phyloP scores from a whole-genome alignment of 2,888 invertebrate species.

The Fabriciana adippe region DNA sequence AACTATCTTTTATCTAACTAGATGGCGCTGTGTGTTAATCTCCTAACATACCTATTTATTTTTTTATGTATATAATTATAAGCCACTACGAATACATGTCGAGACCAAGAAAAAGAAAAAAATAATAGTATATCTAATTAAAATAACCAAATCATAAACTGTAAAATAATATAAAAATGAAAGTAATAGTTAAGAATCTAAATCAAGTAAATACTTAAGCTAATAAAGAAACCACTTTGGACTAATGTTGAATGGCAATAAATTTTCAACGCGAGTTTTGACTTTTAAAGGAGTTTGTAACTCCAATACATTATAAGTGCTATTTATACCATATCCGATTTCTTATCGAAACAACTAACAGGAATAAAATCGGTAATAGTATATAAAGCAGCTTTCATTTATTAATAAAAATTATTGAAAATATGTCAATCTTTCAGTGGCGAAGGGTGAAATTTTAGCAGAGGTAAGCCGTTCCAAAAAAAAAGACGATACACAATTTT shows the following conservation, averaged over 20 bases:
- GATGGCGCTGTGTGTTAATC: no score
- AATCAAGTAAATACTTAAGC: constrained; percentile 46
- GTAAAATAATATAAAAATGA: constrained; percentile 18
- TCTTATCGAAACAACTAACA: constrained; percentile 13
- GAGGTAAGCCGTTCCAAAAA: no score
- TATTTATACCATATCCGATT: constrained; percentile 16
- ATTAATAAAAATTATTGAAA: no score
- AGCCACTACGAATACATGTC: no score
- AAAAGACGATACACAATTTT: no score
- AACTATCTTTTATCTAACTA: no score
- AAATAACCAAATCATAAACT: neutral
- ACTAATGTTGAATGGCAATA: constrained; percentile 32
- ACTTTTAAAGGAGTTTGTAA: constrained; percentile 25
- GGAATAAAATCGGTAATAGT: constrained; percentile 8
- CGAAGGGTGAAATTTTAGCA: no score
- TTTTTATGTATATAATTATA: no score
- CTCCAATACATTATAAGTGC: constrained; percentile 16
- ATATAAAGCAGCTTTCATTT: neutral
- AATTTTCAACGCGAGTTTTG: constrained; percentile 27
- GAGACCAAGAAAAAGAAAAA: neutral
- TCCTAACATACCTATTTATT: no score
- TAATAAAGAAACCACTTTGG: constrained; percentile 36
- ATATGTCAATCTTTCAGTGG: no score
- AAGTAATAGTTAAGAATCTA: constrained; percentile 45
- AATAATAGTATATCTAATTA: neutral